phyloP scores from a whole-genome alignment of 30 jellyfish, hydroid and myxozoan species.

The Nemopilema nomurai region DNA sequence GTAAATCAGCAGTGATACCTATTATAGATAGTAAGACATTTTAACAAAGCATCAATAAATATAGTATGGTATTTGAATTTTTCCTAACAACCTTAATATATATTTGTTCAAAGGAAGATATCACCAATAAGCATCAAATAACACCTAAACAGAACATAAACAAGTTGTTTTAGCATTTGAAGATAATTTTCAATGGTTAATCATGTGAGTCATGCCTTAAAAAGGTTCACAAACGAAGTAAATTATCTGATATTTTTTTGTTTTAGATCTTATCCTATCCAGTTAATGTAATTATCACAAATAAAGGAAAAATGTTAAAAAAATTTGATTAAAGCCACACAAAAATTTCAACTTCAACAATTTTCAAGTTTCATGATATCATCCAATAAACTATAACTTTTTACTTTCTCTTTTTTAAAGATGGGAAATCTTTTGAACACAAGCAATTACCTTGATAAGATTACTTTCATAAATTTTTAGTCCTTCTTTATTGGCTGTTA shows the following conservation, averaged over 20 bases:
- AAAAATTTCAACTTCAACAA: not conserved
- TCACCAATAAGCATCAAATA: not conserved
- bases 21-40: slow-evolving; percentile 5
- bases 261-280: not conserved
- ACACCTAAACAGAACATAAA: not conserved
- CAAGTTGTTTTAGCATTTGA: not conserved
- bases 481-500: slow-evolving; percentile 47
- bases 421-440: not conserved
- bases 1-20: slow-evolving; percentile 23
- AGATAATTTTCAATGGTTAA: not conserved
- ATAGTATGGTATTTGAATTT: slow-evolving; percentile 2
- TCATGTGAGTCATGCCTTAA: not conserved
- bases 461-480: slow-evolving; percentile 48
- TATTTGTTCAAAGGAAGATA: not conserved
- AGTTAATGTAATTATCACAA: not conserved
- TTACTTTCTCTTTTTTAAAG: not conserved
- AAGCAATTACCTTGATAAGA: slow-evolving; percentile 24
- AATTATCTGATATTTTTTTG: not conserved
- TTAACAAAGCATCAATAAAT: not conserved
- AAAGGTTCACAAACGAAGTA: not conserved
- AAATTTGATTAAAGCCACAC: not conserved
- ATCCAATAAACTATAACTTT: not conserved
- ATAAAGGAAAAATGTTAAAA: not conserved
- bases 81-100: slow-evolving; percentile 14
- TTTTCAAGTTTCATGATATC: not conserved